Evolutionary conservation across 2,113 vertebrate species (phyloP).

Genomic region (Archocentrus centrarchus): DNA sequence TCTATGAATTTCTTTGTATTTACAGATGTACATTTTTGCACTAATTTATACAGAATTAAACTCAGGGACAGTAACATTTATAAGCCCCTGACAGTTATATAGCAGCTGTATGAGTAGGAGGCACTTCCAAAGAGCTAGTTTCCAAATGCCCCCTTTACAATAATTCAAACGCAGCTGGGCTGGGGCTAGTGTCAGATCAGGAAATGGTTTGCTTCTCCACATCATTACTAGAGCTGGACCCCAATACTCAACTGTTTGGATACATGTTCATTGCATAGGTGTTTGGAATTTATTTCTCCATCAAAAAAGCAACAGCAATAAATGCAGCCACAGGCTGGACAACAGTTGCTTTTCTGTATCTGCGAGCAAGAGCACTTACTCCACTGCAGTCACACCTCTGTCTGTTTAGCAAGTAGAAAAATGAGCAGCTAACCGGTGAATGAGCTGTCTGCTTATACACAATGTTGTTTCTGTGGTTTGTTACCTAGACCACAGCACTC

Average conservation of each 20-base stretch:
- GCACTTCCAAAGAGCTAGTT: background rate
- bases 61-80: background rate
- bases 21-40: background rate
- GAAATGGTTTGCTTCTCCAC: background rate
- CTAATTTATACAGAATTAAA: background rate
- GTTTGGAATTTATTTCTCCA: background rate
- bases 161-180: rapidly evolving
- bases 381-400: background rate
- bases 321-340: background rate
- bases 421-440: background rate
- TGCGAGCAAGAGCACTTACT: background rate
- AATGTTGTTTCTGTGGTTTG: background rate
- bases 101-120: background rate
- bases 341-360: background rate
- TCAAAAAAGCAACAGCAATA: background rate
- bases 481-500: background rate
- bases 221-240: no score
- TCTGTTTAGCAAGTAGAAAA: background rate
- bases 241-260: no score
- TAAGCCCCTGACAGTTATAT: background rate
- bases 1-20: background rate
- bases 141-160: background rate
- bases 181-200: background rate
- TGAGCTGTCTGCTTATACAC: background rate
- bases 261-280: no score